These are phyloP conservation scores for Scaptomyza flava DNA, from an alignment of 2,888 invertebrate genomes.

Conservation along the genomic window DNA sequence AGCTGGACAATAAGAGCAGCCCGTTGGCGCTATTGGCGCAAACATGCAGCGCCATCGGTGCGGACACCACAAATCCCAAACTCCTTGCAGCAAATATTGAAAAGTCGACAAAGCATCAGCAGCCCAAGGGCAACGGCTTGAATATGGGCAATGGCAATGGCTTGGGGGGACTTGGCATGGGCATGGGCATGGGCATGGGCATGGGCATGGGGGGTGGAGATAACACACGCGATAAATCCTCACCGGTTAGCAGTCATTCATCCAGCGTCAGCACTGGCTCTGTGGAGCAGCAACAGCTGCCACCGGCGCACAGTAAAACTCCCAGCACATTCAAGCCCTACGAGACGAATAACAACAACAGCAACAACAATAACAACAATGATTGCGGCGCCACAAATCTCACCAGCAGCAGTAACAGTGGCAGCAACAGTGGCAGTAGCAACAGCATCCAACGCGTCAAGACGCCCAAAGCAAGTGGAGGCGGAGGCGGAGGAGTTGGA, in stretches of 20 bases:
- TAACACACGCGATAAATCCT: conserved; percentile 87
- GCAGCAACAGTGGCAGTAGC: conserved; percentile 11
- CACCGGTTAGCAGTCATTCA: conserved; percentile 84
- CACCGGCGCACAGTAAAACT: conserved; percentile 76
- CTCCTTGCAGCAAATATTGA: conserved; percentile 90
- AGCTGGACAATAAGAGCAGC: conserved; percentile 99
- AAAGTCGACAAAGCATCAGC: conserved; percentile 86
- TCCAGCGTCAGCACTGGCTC: conserved; percentile 85
- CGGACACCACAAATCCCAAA: conserved; percentile 92
- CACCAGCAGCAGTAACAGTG: conserved; percentile 40
- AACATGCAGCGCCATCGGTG: conserved; percentile 98
- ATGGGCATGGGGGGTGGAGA: conserved; percentile 58
- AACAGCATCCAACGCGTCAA: conserved; percentile 56
- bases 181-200: conserved; percentile 42
- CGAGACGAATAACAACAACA: conserved; percentile 87
- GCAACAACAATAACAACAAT: conserved; percentile 72
- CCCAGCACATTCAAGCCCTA: conserved; percentile 90
- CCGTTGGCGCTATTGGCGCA: conserved; percentile 97
- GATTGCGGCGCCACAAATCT: conserved; percentile 76
- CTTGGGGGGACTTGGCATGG: conserved; percentile 31
- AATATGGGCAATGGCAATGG: conserved; percentile 38
- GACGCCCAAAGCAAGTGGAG: conserved; percentile 59
- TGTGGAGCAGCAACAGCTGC: conserved; percentile 81
- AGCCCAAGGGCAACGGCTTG: conserved; percentile 82
- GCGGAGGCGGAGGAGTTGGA: neutral